Evolutionary conservation across 2,888 invertebrate species (phyloP), one percentile per base, ranked within the genome.

Genomic region (Phortica okadai): DNA sequence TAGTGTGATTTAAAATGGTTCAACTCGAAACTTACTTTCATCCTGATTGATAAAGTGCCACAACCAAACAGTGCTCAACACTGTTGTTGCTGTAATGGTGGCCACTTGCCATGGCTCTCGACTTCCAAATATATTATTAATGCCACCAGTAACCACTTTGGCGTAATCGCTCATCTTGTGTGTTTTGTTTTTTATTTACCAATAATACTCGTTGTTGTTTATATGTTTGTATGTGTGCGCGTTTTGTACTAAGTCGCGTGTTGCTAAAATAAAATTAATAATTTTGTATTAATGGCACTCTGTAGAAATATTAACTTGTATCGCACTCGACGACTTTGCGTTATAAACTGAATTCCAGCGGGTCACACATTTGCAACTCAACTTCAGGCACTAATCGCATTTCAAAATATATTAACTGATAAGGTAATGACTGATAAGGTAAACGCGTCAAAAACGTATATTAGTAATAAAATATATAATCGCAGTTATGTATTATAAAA

Each of bases 21-120:
- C 2, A 56, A 56, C 56, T n/a, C n/a, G 33, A 2, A 5, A 92
- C 94, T 93, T 92, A 96, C 95, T 93, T 90, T 95, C 95, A 90
- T 94, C 93, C 81, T 95, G 94, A 91, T 93, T 94, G 76, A 96
- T 90, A 77, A 96, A 93, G 83, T 94, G 94, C 92, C 95, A 95
- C 1, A 95, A 89, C 95, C 96, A 96, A 11, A 96, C 93, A 10
- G 94, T 86, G 0, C 94, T 92, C 1, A 97, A 91, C 1, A 97
- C 94, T 0, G 95, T 94, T 1, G 95, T 93, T 10, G 96, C 94
- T 1, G 97, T 96, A 82, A 96, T 93, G 0, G 95, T 93, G 1
- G 94, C 95, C 78, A 97, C 94, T 92, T 96, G 95, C 96, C 96
- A 97, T 87, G 97, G 95, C 91, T 97, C 96, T 87, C 93, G 94